Evolutionary conservation across 2,888 invertebrate species (phyloP), one percentile per base, ranked within the genome.

Genomic region (Polylopha cassiicola): DNA sequence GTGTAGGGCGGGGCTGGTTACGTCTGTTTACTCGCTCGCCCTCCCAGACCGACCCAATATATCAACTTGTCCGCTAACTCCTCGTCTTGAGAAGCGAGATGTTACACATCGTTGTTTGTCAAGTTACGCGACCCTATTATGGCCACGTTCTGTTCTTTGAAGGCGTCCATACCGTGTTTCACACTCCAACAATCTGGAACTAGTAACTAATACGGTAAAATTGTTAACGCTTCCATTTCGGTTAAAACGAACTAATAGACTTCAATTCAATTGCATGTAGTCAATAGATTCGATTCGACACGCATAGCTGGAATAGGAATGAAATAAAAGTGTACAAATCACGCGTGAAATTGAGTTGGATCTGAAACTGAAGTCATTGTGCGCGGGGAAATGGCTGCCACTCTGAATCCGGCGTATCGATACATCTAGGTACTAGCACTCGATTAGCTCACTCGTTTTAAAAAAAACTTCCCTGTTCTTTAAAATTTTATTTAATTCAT

Each of bases 321-420:
- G 72, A 76, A 79, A 78, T 79, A 76, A 80, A 76, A 77, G 68
- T 69, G 65, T 65, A 73, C 72, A 80, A 80, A 82, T 80, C 79
- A 80, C 77, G 78, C 82, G 81, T 82, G 80, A 82, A 84, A 84
- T 84, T 78, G 81, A 78, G 70, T 81, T 80, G 72, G 71, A 71
- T 58, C 71, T 69, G 59, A 44, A 49, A 61, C 66, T 65, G 61
- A 68, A 73, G 72, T 69, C 70, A 73, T 73, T 74, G 74, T 73
- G 64, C 66, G 68, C 51, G 61, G 63, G 60, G 58, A 65, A 64
- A 56, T 58, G 55, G 52, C 61, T 65, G 70, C 66, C 68, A 66
- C 51, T 63, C 42, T 34, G 38, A 26, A 27, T 41, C 39, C 42
- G 34, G 46, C 29, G 46, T 50, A 48, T 49, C 46, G 41, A 18